Evolutionary conservation across 2,113 vertebrate species (phyloP), one percentile per base, ranked within the genome.

Genomic region (Thalassarche chlororhynchos): DNA sequence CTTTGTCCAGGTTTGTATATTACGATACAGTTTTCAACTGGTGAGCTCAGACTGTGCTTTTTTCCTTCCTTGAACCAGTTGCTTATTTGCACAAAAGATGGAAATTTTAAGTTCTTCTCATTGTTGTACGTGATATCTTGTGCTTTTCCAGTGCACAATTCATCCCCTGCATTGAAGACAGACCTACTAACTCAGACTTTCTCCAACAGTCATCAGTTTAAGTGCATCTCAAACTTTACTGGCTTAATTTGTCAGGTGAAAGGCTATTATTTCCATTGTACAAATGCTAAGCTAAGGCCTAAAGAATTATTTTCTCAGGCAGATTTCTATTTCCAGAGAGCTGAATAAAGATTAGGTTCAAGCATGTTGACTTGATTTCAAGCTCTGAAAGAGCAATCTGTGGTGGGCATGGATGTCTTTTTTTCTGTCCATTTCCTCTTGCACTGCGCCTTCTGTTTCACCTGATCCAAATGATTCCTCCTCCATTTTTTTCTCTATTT

Each of bases 181-280:
- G 44, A 57, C 47, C 12, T 47, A 61, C 46, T 57, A 71, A 82
- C 21, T 87, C 26, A 8, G 47, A 72, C 24, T 80, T 93, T 83
- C 61, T 86, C 54, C 62, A 86, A 61, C 40, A 86, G 26, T 71
- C 64, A 76, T 76, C 61, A 71, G 19, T 79, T 90, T 72, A 93
- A 96, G 70, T 79, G 69, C 74, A 89, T 79, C 46, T 46, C 38
- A 62, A 85, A 68, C 8, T 84, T 93, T 71, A 71, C 57, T 64
- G 78, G 65, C 20, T 72, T 94, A 93, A 91, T 96, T 89, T 87
- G 15, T 82, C 69, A 75, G 54, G n/a, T 82, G 60, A 78, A 91
- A 84, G 34, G 31, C 32, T 87, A 20, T 78, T 89, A 62, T 54
- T 91, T 89, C 55, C 60, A 49, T 81, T 72, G 40, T 85, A 51